These are phyloP conservation scores for Cathartes aura DNA, from an alignment of 2,113 vertebrate genomes.

Conservation along the genomic window DNA sequence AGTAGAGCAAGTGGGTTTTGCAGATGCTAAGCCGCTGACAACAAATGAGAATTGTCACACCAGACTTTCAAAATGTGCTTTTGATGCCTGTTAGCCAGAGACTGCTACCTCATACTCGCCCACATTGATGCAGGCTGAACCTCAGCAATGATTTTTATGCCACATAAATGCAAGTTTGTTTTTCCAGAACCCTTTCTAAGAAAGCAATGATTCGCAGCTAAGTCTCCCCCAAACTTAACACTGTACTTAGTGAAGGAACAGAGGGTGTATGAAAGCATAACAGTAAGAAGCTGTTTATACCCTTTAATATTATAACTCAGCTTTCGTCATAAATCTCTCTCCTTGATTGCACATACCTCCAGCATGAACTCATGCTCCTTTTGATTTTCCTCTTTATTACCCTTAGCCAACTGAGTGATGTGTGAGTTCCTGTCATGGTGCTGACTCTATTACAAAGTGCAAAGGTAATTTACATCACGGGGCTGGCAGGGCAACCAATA, in stretches of 20 bases:
- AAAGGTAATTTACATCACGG: constrained; percentile 73
- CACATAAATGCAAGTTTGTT: constrained; percentile 20
- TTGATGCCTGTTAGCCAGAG: neutral
- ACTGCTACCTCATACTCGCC: neutral
- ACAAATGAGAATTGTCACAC: neutral
- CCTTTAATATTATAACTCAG: constrained; percentile 76
- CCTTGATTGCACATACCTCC: constrained; percentile 62
- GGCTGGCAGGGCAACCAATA: constrained; percentile 43
- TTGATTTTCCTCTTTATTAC: constrained; percentile 78
- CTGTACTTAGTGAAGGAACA: constrained; percentile 47
- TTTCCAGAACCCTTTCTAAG: constrained; percentile 47
- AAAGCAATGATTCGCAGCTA: constrained; percentile 31
- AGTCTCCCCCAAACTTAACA: constrained; percentile 52
- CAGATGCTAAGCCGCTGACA: neutral
- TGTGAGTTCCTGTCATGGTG: constrained; percentile 77
- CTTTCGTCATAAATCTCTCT: constrained; percentile 74
- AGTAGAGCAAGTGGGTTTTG: neutral
- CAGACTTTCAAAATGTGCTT: neutral
- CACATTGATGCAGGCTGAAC: neutral
- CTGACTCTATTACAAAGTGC: constrained; percentile 81
- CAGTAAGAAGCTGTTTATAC: constrained; percentile 76
- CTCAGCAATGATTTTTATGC: neutral
- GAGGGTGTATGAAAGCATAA: constrained; percentile 40
- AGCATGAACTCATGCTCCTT: constrained; percentile 68
- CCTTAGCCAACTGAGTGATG: constrained; percentile 75